A percentile compares a stretch with the other conserved stretches of the same genome.
These are phyloP conservation scores for Patiria miniata DNA, from an alignment of 35 echinoderm and acorn worm genomes.

Conservation along the genomic window DNA sequence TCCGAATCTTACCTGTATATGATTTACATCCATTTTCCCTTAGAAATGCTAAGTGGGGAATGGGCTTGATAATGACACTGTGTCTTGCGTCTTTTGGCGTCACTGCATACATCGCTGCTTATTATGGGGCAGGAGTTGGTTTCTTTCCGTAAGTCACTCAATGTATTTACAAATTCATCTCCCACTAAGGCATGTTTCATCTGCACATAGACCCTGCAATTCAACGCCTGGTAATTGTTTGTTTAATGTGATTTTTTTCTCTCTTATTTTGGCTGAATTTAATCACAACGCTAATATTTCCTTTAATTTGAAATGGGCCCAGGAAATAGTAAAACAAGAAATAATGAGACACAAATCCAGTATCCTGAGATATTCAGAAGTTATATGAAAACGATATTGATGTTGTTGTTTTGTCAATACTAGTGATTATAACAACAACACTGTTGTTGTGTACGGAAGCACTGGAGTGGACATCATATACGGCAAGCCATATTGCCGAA, in stretches of 20 bases:
- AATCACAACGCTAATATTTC: background rate
- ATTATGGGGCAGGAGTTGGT: slow-evolving; percentile 38
- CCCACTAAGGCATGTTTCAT: no score
- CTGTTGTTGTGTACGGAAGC: background rate
- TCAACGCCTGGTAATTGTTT: background rate
- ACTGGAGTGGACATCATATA: slow-evolving; percentile 37
- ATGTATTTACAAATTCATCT: background rate
- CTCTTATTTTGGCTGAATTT: no score
- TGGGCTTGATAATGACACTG: slow-evolving; percentile 1
- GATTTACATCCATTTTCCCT: no score
- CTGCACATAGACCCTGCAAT: background rate
- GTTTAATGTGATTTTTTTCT: background rate
- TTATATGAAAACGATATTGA: no score
- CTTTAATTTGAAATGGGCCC: background rate
- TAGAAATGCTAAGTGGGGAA: slow-evolving; percentile 15
- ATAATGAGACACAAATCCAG: background rate
- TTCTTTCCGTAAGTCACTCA: background rate
- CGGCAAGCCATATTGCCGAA: slow-evolving; percentile 48
- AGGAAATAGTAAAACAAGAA: no score
- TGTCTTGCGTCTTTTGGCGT: slow-evolving; percentile 21
- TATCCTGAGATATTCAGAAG: no score
- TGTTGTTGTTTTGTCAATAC: no score
- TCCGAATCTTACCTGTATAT: no score
- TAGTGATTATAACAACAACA: slow-evolving; percentile 19
- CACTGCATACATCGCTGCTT: slow-evolving; percentile 14